Percentiles rank a stretch among this genome's conserved stretches.
Conservation (phyloP, 2,888 invertebrate genomes). For the Tiphia femorata region DNA sequence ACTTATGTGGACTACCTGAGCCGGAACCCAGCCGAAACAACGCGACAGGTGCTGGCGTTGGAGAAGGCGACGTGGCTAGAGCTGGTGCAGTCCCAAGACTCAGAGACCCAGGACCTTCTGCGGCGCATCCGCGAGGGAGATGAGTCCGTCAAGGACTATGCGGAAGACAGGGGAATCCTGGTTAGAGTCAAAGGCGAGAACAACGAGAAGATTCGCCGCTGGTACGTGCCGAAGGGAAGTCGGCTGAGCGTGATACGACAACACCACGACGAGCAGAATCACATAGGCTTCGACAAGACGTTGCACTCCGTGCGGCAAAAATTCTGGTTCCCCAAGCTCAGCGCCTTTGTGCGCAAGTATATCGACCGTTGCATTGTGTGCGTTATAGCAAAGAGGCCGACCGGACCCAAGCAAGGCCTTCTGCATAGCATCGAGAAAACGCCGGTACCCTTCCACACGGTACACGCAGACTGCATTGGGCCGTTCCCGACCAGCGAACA, state of each 20-base stretch:
- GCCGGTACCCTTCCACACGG: slow-evolving; percentile 16
- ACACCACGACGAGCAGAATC: slow-evolving; percentile 8
- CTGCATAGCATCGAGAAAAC: slow-evolving; percentile 29
- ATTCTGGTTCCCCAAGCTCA: slow-evolving; percentile 37
- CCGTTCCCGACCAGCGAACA: slow-evolving; percentile 6
- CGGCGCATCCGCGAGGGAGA: slow-evolving; percentile 9
- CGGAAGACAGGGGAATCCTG: slow-evolving; percentile 22
- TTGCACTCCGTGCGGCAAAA: slow-evolving; percentile 2
- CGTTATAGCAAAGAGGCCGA: slow-evolving; percentile 18
- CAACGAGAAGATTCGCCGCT: neutral
- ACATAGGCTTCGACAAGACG: slow-evolving; percentile 12
- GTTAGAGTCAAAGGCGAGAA: slow-evolving; percentile 2
- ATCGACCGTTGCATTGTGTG: slow-evolving; percentile 32
- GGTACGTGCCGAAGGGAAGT: slow-evolving; percentile 10
- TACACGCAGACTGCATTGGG: slow-evolving; percentile 25
- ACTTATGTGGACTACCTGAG: slow-evolving; percentile 40
- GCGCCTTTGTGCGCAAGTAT: slow-evolving; percentile 20
- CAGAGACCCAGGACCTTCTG: slow-evolving; percentile 13
- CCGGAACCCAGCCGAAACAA: slow-evolving; percentile 32
- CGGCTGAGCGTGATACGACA: neutral
- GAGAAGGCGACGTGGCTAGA: slow-evolving; percentile 28
- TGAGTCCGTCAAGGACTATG: slow-evolving; percentile 16
- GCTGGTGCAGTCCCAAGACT: slow-evolving; percentile 12
- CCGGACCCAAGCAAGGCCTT: slow-evolving; percentile 22
- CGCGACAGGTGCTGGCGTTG: slow-evolving; percentile 2